Evolutionary conservation across 1,140 invertebrate species (phyloP).

Genomic region (Leptoteleia sp.): DNA sequence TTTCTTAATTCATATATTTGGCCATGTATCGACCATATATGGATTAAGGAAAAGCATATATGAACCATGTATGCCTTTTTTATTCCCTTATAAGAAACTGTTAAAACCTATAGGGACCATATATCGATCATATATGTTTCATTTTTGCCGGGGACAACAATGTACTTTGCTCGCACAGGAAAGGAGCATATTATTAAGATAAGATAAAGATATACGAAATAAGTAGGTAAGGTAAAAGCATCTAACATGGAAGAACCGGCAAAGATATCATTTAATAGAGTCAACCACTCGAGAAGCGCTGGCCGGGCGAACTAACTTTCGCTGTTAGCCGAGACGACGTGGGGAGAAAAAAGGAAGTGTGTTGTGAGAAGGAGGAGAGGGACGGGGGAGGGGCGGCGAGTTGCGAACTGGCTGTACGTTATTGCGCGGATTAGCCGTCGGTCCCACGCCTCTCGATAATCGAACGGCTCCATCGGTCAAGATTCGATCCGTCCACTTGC

Average conservation of each 20-base stretch:
- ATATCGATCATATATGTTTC: too few relatives aligned
- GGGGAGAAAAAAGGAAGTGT: constrained; percentile 27
- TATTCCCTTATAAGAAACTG: too few relatives aligned
- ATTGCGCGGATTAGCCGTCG: constrained; percentile 64
- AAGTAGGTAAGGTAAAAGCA: too few relatives aligned
- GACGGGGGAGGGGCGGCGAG: neutral
- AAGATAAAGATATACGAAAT: constrained; percentile 9
- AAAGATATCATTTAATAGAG: constrained; percentile 24
- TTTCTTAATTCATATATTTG: too few relatives aligned
- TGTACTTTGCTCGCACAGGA: too few relatives aligned
- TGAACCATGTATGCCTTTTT: too few relatives aligned
- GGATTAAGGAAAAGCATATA: too few relatives aligned
- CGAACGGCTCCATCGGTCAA: constrained; percentile 67
- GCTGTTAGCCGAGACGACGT: constrained; percentile 14
- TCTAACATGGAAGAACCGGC: neutral
- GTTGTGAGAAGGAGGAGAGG: too few relatives aligned
- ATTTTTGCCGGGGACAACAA: too few relatives aligned
- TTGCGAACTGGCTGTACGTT: constrained; percentile 5
- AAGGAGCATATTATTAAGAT: constrained; percentile 5
- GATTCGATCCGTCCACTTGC: constrained; percentile 69
- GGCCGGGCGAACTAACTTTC: constrained; percentile 33
- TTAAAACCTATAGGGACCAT: too few relatives aligned
- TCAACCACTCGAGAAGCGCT: constrained; percentile 16
- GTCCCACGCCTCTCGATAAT: constrained; percentile 75
- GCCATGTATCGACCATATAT: too few relatives aligned